Conservation (phyloP, 1,140 invertebrate genomes). For the Neocloeon triangulifer region DNA sequence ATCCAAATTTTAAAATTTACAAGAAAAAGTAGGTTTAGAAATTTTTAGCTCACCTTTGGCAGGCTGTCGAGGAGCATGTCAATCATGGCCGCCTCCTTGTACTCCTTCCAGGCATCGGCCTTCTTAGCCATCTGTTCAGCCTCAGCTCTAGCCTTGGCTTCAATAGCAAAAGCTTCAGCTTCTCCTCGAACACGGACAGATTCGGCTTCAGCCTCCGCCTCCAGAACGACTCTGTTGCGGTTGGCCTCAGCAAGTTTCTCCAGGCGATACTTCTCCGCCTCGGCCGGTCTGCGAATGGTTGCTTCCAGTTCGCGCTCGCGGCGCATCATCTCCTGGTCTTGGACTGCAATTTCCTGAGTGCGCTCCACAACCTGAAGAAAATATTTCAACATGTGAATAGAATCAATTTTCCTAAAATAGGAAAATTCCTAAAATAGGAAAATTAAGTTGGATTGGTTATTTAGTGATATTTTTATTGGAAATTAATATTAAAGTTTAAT, state of each 20-base stretch:
- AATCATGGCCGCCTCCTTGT: conserved; percentile 34
- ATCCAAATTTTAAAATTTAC: too few species aligned
- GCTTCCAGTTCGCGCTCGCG: conserved; percentile 75
- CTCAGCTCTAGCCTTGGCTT: conserved; percentile 32
- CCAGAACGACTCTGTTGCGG: conserved; percentile 25
- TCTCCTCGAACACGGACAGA: conserved; percentile 20
- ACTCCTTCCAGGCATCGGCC: conserved; percentile 34
- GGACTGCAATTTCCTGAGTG: conserved; percentile 73
- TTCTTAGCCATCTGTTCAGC: conserved; percentile 35
- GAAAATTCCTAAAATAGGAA: too few species aligned
- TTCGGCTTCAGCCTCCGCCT: conserved; percentile 34
- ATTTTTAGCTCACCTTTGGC: conserved; percentile 21
- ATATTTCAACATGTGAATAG: too few species aligned
- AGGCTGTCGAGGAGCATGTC: conserved; percentile 33
- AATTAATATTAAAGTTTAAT: too few species aligned
- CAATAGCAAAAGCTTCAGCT: conserved; percentile 27
- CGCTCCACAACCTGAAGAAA: conserved; percentile 27
- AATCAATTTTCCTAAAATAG: too few species aligned
- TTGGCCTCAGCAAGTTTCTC: conserved; percentile 31
- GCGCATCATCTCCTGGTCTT: conserved; percentile 71
- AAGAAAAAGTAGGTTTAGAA: too few species aligned
- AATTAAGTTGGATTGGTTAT: too few species aligned
- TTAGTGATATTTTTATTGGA: too few species aligned
- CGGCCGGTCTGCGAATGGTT: conserved; percentile 70
- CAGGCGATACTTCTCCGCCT: conserved; percentile 74